Base-by-base conservation (phyloP, 1,140 invertebrate genomes). In the Pogonomyrmex californicus region DNA sequence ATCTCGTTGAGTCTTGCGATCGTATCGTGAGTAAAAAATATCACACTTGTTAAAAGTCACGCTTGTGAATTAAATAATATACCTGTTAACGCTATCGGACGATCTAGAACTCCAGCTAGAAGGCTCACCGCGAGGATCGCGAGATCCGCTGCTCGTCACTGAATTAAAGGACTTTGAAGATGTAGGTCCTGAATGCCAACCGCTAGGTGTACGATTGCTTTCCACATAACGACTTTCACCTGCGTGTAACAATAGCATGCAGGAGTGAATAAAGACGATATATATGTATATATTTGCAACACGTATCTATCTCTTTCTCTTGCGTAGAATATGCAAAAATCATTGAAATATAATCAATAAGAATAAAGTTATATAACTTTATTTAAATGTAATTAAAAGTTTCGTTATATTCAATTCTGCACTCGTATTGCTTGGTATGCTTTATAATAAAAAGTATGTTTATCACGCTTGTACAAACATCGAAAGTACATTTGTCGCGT, bases 151-250 rank as follows among this genome's bases (percentile, higher is more conserved):
- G 78, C 93, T 94, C 41, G 92, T 90, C 6, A 95, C 93, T 0
- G 95, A 94, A 87, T 95, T 95, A 75, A 95, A 95, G 1, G 95
- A 94, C 89, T 95, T 95, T 1, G 94, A 90, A 17, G 94, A 94
- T 41, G 93, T 93, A 79, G 94, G 94, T 75, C 94, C 94, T 1
- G 94, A 94, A 54, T 95, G 95, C 95, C 95, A 95, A 77, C 94
- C 92, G 30, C 94, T 94, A 12, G 93, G 90, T 58, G 93, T 92
- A 82, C 94, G 91, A 91, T 92, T 95, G 82, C 93, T 95, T 70
- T 95, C 95, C 51, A 93, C 92, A 65, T 95, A 95, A 78, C 95
- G 94, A 90, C 92, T 94, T 76, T 95, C 94, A 85, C 95, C 95
- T 95, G 51, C 17, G 81, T 49, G 3, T 10, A 51, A 36, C 33